Percentiles rank a stretch among this genome's conserved stretches.
phyloP scores from a whole-genome alignment of 2,888 invertebrate species.

The Anthophora plumipes region DNA sequence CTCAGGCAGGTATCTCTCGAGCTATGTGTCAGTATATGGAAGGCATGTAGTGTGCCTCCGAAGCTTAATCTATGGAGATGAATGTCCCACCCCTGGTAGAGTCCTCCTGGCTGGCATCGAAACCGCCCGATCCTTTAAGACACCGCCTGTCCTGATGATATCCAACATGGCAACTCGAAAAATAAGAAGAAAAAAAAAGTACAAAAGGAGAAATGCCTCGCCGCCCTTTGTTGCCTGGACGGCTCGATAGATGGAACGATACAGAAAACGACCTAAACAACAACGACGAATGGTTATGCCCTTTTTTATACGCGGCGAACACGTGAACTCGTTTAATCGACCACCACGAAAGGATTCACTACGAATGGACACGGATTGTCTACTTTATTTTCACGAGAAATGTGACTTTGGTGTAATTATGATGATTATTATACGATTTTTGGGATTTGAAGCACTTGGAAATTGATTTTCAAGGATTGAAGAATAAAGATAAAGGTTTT shows the following conservation, averaged over 20 bases:
- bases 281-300: slow-evolving; percentile 34
- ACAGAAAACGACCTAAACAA: slow-evolving; percentile 55
- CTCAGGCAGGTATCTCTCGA: slow-evolving; percentile 62
- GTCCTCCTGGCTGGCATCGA: slow-evolving; percentile 48
- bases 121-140: slow-evolving; percentile 60
- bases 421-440: too few species aligned
- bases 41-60: slow-evolving; percentile 52
- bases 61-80: slow-evolving; percentile 73
- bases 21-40: slow-evolving; percentile 50
- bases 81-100: slow-evolving; percentile 69
- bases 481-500: slow-evolving; percentile 38
- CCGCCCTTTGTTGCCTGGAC: slow-evolving; percentile 52
- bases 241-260: slow-evolving; percentile 48
- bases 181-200: slow-evolving; percentile 57
- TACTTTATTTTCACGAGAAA: neutral
- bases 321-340: slow-evolving; percentile 40
- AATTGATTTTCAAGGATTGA: too few species aligned
- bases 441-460: too few species aligned
- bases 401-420: neutral
- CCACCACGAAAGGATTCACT: neutral
- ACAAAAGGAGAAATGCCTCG: slow-evolving; percentile 56
- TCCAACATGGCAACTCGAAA: slow-evolving; percentile 55
- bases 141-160: slow-evolving; percentile 65
- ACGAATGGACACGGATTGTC: neutral
- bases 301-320: slow-evolving; percentile 32